Conservation (phyloP, 2,797 vertebrate genomes). For the Phataginus tetradactyla region DNA sequence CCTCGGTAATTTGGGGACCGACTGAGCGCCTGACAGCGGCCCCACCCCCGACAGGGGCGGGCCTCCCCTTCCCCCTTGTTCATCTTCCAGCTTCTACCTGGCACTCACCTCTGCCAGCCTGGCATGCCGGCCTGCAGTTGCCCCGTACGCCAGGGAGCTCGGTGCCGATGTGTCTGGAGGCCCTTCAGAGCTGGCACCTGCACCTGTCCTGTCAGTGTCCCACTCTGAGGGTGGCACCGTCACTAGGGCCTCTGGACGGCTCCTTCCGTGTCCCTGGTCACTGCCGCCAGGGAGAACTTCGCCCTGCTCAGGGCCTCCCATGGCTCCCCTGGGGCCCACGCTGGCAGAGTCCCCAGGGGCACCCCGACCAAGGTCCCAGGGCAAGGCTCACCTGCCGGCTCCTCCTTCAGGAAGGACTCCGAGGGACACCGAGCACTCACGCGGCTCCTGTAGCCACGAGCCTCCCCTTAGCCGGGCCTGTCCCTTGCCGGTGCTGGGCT, state of each 20-base stretch:
- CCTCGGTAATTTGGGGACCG: background rate
- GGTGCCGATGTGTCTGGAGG: fast-evolving
- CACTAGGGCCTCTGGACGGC: background rate
- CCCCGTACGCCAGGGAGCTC: background rate
- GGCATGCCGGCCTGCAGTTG: background rate
- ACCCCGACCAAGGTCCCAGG: background rate
- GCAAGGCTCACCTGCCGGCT: background rate
- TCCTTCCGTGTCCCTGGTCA: background rate
- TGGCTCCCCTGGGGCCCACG: background rate
- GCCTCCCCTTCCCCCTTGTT: background rate
- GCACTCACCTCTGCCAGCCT: slow-evolving; percentile 21
- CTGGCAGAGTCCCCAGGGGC: background rate
- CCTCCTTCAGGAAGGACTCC: background rate
- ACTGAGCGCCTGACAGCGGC: background rate
- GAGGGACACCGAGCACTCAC: background rate
- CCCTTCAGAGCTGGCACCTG: background rate
- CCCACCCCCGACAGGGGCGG: background rate
- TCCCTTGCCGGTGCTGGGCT: background rate
- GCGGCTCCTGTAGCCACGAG: background rate
- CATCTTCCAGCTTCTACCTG: background rate
- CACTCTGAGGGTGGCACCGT: background rate
- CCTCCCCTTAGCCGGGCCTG: background rate
- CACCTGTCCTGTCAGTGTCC: fast-evolving
- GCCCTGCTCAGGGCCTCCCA: background rate
- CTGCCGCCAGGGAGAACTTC: slow-evolving; percentile 50